Base-by-base conservation (phyloP, 2,888 invertebrate species). In the Noctua comes region DNA sequence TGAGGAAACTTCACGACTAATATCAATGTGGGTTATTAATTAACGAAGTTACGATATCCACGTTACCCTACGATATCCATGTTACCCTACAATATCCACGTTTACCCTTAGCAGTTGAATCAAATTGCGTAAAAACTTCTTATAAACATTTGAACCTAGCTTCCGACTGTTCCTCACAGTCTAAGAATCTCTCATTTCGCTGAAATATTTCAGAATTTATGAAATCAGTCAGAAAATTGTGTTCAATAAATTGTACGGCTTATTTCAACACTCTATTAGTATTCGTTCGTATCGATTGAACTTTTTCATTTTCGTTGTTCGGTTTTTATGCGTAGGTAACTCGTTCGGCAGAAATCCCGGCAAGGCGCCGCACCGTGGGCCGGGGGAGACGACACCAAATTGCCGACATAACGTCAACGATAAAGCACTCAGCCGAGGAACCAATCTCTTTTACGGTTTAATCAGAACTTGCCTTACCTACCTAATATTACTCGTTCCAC, bases 381-480 rank as follows among this genome's bases (percentile, higher is more conserved):
- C 85, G 79, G 79, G 88, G 85, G 88, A 90, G 92, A 92, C 91
- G 92, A 91, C 93, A 92, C 92, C 92, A 93, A 94, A 95, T 95
- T 94, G 93, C 94, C 94, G 91, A 92, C 94, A 93, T 96, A 93
- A 95, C 94, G 94, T 93, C 94, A 93, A 92, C 95, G 94, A 96
- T 95, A 95, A 96, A 95, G 93, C 93, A 94, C 94, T 95, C 93
- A 91, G 91, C 93, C 93, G 93, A 92, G 91, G 93, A 95, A 96
- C 95, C 96, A 96, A 96, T 96, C 95, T 95, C 95, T 95, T 96
- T 96, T 95, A 95, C 95, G 95, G 95, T 94, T 95, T 95, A 96
- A 96, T 96, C 95, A 96, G 95, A 93, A 93, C 94, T 93, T 91
- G 92, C 90, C 92, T 88, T 89, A 90, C 93, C 91, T 91, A 92